Evolutionary conservation across 1,140 invertebrate species (phyloP).

Genomic region (Lucilia cuprina): DNA sequence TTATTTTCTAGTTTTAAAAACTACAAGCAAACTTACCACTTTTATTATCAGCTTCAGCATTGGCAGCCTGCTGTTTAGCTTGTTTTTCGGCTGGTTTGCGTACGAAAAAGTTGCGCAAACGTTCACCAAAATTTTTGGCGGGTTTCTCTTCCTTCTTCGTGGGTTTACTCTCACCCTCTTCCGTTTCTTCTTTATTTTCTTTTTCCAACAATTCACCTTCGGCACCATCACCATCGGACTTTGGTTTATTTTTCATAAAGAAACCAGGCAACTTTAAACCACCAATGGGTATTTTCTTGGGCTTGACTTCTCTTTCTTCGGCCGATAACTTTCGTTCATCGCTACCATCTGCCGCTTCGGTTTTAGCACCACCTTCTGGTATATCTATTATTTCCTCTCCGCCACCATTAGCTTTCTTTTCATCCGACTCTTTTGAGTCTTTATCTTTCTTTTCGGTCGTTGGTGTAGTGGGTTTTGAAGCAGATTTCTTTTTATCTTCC

Average conservation of each 20-base stretch:
- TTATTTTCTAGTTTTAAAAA: not conserved
- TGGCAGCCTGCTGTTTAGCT: slow-evolving; percentile 46
- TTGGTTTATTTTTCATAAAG: slow-evolving; percentile 77
- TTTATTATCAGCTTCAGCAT: slow-evolving; percentile 49
- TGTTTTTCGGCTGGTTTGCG: slow-evolving; percentile 54
- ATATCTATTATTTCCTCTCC: slow-evolving; percentile 26
- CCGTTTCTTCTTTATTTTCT: slow-evolving; percentile 53
- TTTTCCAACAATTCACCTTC: slow-evolving; percentile 62
- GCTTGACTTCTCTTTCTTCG: slow-evolving; percentile 74
- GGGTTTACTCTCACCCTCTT: slow-evolving; percentile 42
- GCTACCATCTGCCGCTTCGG: slow-evolving; percentile 65
- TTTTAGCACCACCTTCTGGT: slow-evolving; percentile 41
- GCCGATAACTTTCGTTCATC: slow-evolving; percentile 69
- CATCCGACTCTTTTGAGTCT: slow-evolving; percentile 19
- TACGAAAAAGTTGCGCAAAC: slow-evolving; percentile 56
- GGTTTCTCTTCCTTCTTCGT: slow-evolving; percentile 57
- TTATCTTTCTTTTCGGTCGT: slow-evolving; percentile 45
- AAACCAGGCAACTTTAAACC: slow-evolving; percentile 83
- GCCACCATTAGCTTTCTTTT: slow-evolving; percentile 28
- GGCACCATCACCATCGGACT: slow-evolving; percentile 60
- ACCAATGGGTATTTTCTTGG: slow-evolving; percentile 81
- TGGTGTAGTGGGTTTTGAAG: slow-evolving; percentile 52
- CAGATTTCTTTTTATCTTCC: slow-evolving; percentile 39
- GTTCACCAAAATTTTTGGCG: slow-evolving; percentile 50
- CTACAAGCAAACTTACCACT: slow-evolving; percentile 48